A percentile compares a stretch with the other conserved stretches of the same genome.
These are phyloP conservation scores for Microctonus aethiopoides DNA, from an alignment of 2,888 invertebrate genomes.

Conservation along the genomic window DNA sequence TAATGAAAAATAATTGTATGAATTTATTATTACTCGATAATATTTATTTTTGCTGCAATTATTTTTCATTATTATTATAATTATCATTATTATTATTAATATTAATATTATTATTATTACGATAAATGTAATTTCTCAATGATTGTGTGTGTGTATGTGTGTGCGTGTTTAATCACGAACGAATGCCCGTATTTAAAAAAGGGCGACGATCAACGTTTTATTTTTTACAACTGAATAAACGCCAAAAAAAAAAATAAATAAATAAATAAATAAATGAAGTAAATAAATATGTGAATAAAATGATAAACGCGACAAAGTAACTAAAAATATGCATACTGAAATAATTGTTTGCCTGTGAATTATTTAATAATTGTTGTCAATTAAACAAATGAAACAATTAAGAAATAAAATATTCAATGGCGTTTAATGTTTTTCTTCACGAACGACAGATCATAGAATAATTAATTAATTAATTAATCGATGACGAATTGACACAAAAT, in stretches of 20 bases:
- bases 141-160: background rate
- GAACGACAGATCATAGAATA: background rate
- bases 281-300: constrained; percentile 22
- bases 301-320: background rate
- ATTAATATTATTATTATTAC: background rate
- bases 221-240: constrained; percentile 22
- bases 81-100: no score
- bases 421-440: background rate
- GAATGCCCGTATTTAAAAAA: constrained; percentile 14
- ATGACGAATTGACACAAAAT: no score
- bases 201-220: constrained; percentile 19
- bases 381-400: no score
- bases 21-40: background rate
- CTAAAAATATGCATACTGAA: no score
- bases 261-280: constrained; percentile 1
- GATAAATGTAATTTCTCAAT: background rate
- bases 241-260: background rate
- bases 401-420: no score
- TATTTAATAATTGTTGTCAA: no score
- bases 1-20: background rate
- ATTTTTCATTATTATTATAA: no score
- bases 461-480: no score
- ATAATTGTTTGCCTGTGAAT: no score
- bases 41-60: background rate
- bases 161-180: constrained; percentile 16